These are phyloP conservation scores for Apostichopus parvimensis DNA, from an alignment of 35 echinoderm and acorn worm genomes.

Conservation along the genomic window DNA sequence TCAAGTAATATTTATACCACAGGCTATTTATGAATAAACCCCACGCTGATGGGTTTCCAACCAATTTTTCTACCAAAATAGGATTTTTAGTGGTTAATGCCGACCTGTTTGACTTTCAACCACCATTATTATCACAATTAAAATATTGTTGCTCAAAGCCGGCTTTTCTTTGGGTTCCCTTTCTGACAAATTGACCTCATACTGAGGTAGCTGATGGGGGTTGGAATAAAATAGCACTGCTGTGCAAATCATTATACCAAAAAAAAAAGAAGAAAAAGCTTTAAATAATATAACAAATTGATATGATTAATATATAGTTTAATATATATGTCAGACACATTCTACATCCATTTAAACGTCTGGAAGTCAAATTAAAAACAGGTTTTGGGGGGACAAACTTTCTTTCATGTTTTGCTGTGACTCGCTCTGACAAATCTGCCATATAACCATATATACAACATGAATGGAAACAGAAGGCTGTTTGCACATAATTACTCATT, in stretches of 20 bases:
- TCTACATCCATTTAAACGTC: not conserved
- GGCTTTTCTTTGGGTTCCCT: not conserved
- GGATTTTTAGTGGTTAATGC: not conserved
- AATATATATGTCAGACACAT: not conserved
- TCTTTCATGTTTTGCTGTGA: not conserved
- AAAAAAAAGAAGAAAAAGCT: too few relatives aligned
- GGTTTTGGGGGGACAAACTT: not conserved
- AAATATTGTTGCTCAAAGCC: not conserved
- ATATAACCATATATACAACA: too few relatives aligned
- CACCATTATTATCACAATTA: not conserved
- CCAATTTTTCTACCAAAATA: not conserved
- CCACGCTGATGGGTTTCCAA: not conserved
- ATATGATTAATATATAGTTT: not conserved
- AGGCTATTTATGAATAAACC: not conserved
- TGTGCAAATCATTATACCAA: not conserved
- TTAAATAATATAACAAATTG: not conserved
- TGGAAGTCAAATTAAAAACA: not conserved
- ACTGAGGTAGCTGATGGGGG: not conserved
- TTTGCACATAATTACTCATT: not conserved
- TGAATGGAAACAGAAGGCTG: too few relatives aligned
- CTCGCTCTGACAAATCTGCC: not conserved
- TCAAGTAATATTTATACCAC: not conserved
- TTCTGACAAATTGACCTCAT: not conserved
- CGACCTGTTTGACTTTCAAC: not conserved
- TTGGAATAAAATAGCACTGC: constrained; percentile 4